Evolutionary conservation across 2,888 invertebrate genomes (phyloP).

Genomic region (Catocala nupta): DNA sequence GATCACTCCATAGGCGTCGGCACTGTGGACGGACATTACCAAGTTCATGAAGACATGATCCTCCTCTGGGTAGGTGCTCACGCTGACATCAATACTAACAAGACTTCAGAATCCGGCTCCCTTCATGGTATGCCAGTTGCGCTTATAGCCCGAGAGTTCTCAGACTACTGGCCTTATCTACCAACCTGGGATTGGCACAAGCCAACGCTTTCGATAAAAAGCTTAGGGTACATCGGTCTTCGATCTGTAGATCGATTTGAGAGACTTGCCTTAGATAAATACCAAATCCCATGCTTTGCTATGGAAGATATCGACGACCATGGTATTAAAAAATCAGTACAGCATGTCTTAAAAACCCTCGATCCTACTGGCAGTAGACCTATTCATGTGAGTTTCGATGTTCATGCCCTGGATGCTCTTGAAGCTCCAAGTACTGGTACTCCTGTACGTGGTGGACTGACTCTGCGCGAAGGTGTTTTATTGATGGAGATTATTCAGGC

Average conservation of each 20-base stretch:
- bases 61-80: slow-evolving; percentile 97
- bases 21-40: slow-evolving; percentile 93
- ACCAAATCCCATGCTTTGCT: slow-evolving; percentile 92
- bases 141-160: slow-evolving; percentile 91
- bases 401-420: slow-evolving; percentile 94
- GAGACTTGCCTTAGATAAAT: slow-evolving; percentile 93
- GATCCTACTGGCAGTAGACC: slow-evolving; percentile 90
- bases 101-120: slow-evolving; percentile 93
- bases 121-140: slow-evolving; percentile 93
- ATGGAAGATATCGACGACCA: slow-evolving; percentile 92
- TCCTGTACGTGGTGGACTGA: slow-evolving; percentile 94
- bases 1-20: slow-evolving; percentile 96
- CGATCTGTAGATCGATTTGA: slow-evolving; percentile 95
- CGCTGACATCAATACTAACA: slow-evolving; percentile 96
- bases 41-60: slow-evolving; percentile 90
- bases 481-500: slow-evolving; percentile 92
- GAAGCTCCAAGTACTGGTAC: slow-evolving; percentile 97
- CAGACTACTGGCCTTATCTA: slow-evolving; percentile 91
- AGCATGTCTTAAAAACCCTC: slow-evolving; percentile 90
- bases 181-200: slow-evolving; percentile 94
- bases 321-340: slow-evolving; percentile 92
- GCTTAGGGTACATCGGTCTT: slow-evolving; percentile 93
- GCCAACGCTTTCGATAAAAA: slow-evolving; percentile 89
- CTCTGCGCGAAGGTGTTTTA: slow-evolving; percentile 93
- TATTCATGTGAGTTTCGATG: slow-evolving; percentile 97